Base-by-base conservation (phyloP, 2,888 invertebrate species). In the Megastigmus dorsalis region DNA sequence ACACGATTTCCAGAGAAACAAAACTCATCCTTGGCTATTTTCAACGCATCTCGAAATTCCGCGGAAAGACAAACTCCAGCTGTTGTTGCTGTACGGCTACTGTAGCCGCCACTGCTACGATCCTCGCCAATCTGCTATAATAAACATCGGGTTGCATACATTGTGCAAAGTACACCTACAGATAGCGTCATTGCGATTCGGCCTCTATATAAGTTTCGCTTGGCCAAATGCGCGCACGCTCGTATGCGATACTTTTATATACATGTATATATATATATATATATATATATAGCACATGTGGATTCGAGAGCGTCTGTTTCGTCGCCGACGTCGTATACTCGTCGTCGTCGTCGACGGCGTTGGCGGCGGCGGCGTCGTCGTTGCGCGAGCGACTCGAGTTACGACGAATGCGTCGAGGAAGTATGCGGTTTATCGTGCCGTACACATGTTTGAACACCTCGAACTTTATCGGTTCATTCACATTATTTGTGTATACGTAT, bases 381-480 rank as follows among this genome's bases (percentile, higher is more conserved):
- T 60, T 60, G 3, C 43, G 15, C 18, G 65, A 52, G 30, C 33
- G 18, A 36, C 66, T 71, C 65, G 28, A 26, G 62, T 76, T 76
- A 75, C 75, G 68, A 62, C 67, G 50, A 63, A 75, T 57, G 41
- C 74, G 60, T 41, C 57, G 52, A 54, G 68, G 63, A 77, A 74
- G 72, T 57, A 70, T 65, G 68, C 71, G 68, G 67, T 68, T 70
- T 50, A 68, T 70, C 71, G 71, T 38, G 59, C n/a, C n/a, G 74
- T 75, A 76, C 57, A 48, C 54, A 41, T 62, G 72, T 59, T 71
- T 68, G 77, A 63, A 77, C 74, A 55, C 50, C 50, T 75, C 62
- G 50, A 70, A 71, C 76, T 75, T 77, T 77, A 76, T 78, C 78
- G 65, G 54, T 48, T 72, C 67, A 65, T 77, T 77, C 74, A 69